phyloP scores from a whole-genome alignment of 2,113 vertebrate genomes.

The Grammomys surdaster region DNA sequence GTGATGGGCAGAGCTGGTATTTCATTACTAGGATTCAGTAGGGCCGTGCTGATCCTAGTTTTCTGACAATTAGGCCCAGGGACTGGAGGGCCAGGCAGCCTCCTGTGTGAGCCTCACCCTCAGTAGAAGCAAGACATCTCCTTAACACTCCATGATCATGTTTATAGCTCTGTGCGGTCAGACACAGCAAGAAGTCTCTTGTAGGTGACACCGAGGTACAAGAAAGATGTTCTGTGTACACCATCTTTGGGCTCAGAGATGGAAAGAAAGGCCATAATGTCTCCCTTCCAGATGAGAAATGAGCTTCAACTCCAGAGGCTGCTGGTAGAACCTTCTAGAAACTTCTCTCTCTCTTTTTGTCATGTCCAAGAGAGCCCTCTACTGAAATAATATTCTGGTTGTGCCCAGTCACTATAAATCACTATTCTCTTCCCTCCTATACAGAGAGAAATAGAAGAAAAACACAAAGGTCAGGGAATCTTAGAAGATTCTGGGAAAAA shows the following conservation, averaged over 20 bases:
- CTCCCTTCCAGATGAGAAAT: not conserved
- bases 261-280: not conserved
- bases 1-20: slow-evolving; percentile 35
- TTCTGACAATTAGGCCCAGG: slow-evolving; percentile 43
- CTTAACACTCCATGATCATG: not conserved
- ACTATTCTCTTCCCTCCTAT: not conserved
- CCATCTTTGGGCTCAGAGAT: not conserved
- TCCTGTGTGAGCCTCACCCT: not conserved
- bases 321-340: not conserved
- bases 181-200: not conserved
- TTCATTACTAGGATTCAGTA: slow-evolving; percentile 61
- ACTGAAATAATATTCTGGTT: not conserved
- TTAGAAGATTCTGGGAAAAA: not conserved
- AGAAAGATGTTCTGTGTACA: not conserved
- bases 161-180: not conserved
- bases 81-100: not conserved
- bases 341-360: not conserved
- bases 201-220: not conserved
- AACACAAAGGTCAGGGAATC: not conserved
- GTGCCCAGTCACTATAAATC: not conserved
- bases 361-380: not conserved
- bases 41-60: slow-evolving; percentile 2
- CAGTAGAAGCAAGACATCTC: not conserved
- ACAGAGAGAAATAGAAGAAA: not conserved
- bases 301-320: not conserved